Base-by-base conservation (phyloP, 2,797 vertebrate species). In the Numenius phaeopus region DNA sequence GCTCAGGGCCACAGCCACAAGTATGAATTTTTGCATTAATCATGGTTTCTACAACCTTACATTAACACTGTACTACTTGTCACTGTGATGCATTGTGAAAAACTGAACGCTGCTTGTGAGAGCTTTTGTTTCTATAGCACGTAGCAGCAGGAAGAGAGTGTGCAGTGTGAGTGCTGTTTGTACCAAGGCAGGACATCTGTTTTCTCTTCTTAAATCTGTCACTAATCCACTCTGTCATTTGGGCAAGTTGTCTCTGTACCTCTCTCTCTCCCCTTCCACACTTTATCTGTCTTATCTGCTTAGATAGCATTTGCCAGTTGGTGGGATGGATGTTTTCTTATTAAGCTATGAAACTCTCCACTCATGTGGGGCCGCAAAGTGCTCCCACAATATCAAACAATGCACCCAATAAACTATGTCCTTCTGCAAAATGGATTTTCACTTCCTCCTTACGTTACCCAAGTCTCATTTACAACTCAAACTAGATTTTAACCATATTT, bases 391-490 rank as follows among this genome's bases (percentile, higher is more conserved):
- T 5, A 59, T 34, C 83, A 49, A 54, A 69, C 2, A 13, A 84
- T n/a, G 44, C 2, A 2, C 18, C 57, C 54, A 65, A 65, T 54
- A 84, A 84, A 78, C 49, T 58, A 11, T 3, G 24, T 34, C 19
- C 3, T 13, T 37, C 86, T 50, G 44, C 42, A 87, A 69, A 94
- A 75, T 62, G 30, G 66, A 62, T 55, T 52, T 78, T 26, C 65
- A 27, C 79, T 79, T 92, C 90, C 66, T 94, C 50, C 65, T 83
- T 11, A 54, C 24, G 3, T 49, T 81, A 46, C 79, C 70, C 70
- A 34, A 59, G 84, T n/a, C 92, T 90, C 92, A 96, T 95, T 96
- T 95, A 92, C 90, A 96, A 91, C 94, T 57, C 94, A 96, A 92
- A 96, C 84, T 88, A 91, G 82, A 55, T 86, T 92, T 97, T 94